Conservation (phyloP, 2,797 vertebrate species). For the Chaetodon trifasciatus region DNA sequence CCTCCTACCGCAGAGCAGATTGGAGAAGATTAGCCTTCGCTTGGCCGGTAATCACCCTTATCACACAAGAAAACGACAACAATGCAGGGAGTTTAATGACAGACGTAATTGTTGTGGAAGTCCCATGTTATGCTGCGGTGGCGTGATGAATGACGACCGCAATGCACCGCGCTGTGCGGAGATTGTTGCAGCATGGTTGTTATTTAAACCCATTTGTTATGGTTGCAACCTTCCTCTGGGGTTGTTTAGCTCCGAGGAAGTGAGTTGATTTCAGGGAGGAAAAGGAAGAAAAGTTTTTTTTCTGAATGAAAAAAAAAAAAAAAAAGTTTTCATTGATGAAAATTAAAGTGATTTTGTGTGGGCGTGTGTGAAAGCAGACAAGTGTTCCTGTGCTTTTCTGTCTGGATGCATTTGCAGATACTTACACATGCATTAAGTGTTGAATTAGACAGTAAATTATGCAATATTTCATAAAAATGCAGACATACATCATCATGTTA, state of each 20-base stretch:
- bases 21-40: constrained; percentile 77
- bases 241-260: constrained; percentile 51
- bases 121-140: constrained; percentile 72
- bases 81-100: constrained; percentile 77
- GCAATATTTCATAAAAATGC: neutral
- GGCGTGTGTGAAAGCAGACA: neutral
- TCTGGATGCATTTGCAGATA: neutral
- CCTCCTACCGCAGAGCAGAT: constrained; percentile 77
- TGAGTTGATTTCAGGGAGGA: constrained; percentile 42
- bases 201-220: constrained; percentile 76
- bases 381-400: neutral
- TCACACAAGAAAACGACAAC: constrained; percentile 79
- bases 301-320: constrained; percentile 10
- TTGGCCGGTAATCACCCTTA: constrained; percentile 82
- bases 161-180: constrained; percentile 69
- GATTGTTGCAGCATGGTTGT: constrained; percentile 69
- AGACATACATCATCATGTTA: neutral
- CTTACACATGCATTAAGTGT: neutral
- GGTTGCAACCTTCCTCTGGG: constrained; percentile 63
- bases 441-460: neutral
- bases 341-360: neutral
- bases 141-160: constrained; percentile 76
- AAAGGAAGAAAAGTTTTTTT: constrained; percentile 10
- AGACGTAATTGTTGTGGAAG: constrained; percentile 81
- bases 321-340: constrained; percentile 15